These are phyloP conservation scores for Balanococcus diminutus DNA, from an alignment of 2,888 invertebrate genomes.

Conservation along the genomic window DNA sequence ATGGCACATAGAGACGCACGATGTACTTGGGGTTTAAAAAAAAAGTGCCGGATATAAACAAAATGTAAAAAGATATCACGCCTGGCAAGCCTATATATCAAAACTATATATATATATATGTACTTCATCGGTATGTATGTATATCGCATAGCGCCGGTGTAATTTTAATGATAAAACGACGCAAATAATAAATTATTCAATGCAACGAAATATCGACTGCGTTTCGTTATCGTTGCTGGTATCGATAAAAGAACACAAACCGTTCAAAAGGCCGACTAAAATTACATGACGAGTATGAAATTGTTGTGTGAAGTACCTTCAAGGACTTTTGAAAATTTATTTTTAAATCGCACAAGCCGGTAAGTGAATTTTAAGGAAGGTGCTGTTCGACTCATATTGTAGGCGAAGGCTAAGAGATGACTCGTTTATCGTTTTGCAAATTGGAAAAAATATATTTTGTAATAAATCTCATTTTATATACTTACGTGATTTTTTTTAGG, in stretches of 20 bases:
- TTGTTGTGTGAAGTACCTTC: neutral
- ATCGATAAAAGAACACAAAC: neutral
- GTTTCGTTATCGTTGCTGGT: neutral
- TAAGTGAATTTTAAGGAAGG: too few relatives aligned
- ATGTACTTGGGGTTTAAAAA: neutral
- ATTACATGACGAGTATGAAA: neutral
- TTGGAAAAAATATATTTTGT: too few relatives aligned
- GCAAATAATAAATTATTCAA: slow-evolving; percentile 9
- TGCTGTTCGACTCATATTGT: too few relatives aligned
- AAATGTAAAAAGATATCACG: slow-evolving; percentile 29
- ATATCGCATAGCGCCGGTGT: neutral
- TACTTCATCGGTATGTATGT: neutral
- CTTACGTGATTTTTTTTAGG: too few relatives aligned
- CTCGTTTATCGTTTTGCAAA: too few relatives aligned
- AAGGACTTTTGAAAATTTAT: neutral
- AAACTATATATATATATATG: neutral
- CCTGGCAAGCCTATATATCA: neutral
- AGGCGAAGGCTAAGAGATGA: too few relatives aligned
- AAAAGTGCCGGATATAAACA: slow-evolving; percentile 5
- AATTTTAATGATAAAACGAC: slow-evolving; percentile 29
- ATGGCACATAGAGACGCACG: too few relatives aligned
- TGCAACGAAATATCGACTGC: slow-evolving; percentile 2
- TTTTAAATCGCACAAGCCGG: neutral
- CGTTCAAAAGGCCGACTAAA: neutral
- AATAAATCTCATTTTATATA: too few relatives aligned